Evolutionary conservation across 2,888 invertebrate species (phyloP).

Genomic region (Pyrrhia umbra): DNA sequence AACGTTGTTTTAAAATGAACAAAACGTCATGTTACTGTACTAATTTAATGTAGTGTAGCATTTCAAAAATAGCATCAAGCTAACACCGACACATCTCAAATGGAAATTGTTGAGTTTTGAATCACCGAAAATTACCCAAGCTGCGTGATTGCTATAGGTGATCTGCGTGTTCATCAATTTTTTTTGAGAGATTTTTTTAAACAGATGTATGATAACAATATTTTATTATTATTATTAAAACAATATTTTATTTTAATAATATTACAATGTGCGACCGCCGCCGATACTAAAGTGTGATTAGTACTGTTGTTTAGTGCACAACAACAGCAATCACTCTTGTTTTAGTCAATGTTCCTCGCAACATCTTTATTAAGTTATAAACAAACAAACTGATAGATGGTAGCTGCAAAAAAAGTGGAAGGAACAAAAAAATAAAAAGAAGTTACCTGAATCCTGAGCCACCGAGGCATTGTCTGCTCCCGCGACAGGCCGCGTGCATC

Average conservation of each 20-base stretch:
- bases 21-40: slow-evolving; percentile 50
- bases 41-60: slow-evolving; percentile 57
- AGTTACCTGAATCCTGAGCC: slow-evolving; percentile 63
- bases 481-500: slow-evolving; percentile 12
- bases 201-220: too few species aligned
- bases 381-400: slow-evolving; percentile 29
- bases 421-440: slow-evolving; percentile 61
- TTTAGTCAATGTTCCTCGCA: too few species aligned
- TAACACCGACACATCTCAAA: slow-evolving; percentile 48
- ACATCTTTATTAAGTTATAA: slow-evolving; percentile 20
- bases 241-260: too few species aligned
- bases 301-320: too few species aligned
- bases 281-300: too few species aligned
- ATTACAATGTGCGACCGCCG: too few species aligned
- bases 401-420: slow-evolving; percentile 40
- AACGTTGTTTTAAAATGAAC: slow-evolving; percentile 61
- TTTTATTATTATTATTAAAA: too few species aligned
- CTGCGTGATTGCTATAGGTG: slow-evolving; percentile 5
- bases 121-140: slow-evolving; percentile 41
- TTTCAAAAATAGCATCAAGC: slow-evolving; percentile 63
- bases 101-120: slow-evolving; percentile 55
- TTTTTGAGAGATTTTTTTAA: too few species aligned
- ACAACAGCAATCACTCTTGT: too few species aligned
- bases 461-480: slow-evolving; percentile 44
- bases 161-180: background rate